phyloP scores from a whole-genome alignment of 2,113 vertebrate genomes.

The Macaca fascicularis region DNA sequence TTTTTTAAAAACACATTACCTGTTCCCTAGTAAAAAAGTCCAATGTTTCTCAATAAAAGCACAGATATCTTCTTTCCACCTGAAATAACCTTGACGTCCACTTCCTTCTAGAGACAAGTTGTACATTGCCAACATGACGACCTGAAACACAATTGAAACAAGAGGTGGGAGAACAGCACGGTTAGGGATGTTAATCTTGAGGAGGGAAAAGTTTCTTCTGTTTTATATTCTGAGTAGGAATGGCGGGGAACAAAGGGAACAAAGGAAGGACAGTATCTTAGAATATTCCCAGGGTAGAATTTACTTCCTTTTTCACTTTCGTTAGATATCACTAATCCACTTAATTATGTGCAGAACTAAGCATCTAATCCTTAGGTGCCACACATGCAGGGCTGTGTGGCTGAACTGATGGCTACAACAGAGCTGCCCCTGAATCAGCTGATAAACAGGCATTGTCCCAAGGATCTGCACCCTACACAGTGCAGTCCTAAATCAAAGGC shows the following conservation, averaged over 20 bases:
- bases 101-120: constrained; percentile 98
- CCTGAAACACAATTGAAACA: constrained; percentile 85
- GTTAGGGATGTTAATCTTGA: background rate
- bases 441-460: background rate
- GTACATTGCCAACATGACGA: constrained; percentile 99
- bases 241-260: background rate
- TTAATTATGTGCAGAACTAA: no score
- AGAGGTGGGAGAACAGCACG: background rate
- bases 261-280: background rate
- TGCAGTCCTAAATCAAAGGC: background rate
- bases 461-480: background rate
- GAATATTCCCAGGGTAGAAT: background rate
- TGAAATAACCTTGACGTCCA: constrained; percentile 97
- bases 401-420: background rate
- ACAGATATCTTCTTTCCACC: constrained; percentile 99
- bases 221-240: background rate
- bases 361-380: background rate
- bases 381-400: background rate
- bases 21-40: constrained; percentile 94
- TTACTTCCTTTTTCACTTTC: background rate
- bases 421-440: background rate
- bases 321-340: background rate
- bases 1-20: constrained; percentile 83
- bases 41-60: constrained; percentile 98
- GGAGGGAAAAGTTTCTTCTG: background rate